These are phyloP conservation scores for Physocephala rufipes DNA, from an alignment of 2,888 invertebrate genomes.

Conservation along the genomic window DNA sequence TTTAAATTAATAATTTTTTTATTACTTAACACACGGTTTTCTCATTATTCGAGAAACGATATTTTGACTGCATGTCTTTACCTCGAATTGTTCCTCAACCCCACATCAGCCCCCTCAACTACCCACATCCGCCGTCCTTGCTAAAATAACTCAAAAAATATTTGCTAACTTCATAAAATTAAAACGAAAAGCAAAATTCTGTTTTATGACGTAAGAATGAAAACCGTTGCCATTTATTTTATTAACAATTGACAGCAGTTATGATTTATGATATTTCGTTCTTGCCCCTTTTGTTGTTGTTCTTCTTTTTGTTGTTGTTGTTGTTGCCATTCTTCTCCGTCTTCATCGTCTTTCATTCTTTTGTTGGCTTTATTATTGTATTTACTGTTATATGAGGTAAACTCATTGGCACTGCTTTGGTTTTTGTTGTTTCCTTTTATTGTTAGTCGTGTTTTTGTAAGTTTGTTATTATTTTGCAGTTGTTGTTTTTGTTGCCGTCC, in stretches of 20 bases:
- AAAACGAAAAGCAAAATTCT: neutral
- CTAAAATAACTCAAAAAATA: neutral
- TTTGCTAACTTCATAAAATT: neutral
- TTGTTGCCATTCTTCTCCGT: neutral
- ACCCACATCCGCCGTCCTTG: neutral
- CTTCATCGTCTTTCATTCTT: neutral
- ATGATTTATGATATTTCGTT: constrained; percentile 27
- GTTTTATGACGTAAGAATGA: neutral
- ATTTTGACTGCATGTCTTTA: too few relatives aligned
- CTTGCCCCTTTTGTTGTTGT: neutral
- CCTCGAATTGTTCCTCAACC: neutral
- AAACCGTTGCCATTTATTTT: constrained; percentile 21
- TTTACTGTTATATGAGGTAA: too few relatives aligned
- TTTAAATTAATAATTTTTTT: too few relatives aligned
- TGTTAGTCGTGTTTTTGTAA: neutral
- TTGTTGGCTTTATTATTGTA: too few relatives aligned
- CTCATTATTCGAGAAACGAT: too few relatives aligned
- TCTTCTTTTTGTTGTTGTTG: neutral
- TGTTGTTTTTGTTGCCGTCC: neutral
- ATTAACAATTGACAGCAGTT: constrained; percentile 36
- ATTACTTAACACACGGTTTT: too few relatives aligned
- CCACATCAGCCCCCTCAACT: neutral
- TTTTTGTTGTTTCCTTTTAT: too few relatives aligned
- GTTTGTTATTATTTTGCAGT: too few relatives aligned
- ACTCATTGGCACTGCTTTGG: too few relatives aligned